Percentiles rank a stretch among this genome's conserved stretches.
These are phyloP conservation scores for Aplysia californica DNA, from an alignment of 1,140 invertebrate genomes.

Conservation along the genomic window DNA sequence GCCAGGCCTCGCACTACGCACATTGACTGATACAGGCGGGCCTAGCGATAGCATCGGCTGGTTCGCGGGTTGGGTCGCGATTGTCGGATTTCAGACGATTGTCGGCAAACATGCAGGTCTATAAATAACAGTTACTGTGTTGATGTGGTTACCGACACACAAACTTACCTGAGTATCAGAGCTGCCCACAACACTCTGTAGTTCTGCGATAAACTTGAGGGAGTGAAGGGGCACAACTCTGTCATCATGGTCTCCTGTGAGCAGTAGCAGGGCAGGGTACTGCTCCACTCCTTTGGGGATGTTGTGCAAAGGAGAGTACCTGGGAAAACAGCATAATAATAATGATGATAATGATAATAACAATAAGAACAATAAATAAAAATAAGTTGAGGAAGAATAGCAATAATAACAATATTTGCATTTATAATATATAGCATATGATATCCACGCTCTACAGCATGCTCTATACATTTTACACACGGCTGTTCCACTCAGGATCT, in stretches of 20 bases:
- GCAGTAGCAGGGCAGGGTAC: conserved; percentile 90
- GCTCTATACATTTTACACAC: too few species aligned
- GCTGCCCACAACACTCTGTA: conserved; percentile 82
- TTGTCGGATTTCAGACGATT: background rate
- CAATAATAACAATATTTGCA: too few species aligned
- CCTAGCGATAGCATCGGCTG: too few species aligned
- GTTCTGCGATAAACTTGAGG: conserved; percentile 91
- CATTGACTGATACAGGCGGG: too few species aligned
- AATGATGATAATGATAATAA: background rate
- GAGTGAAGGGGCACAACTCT: conserved; percentile 96
- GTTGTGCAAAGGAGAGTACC: conserved; percentile 94
- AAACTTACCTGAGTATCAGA: conserved; percentile 70
- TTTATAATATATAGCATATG: too few species aligned
- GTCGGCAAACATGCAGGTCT: background rate
- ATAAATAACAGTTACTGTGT: background rate
- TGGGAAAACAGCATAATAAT: conserved; percentile 37
- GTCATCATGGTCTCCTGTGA: conserved; percentile 98
- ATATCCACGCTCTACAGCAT: too few species aligned
- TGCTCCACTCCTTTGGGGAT: conserved; percentile 76
- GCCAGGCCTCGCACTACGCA: too few species aligned
- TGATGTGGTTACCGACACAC: background rate
- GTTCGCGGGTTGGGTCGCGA: background rate
- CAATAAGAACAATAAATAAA: too few species aligned
- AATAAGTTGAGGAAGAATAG: too few species aligned
- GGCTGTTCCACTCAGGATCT: too few species aligned